A percentile compares a stretch with the other conserved stretches of the same genome.
Conservation (phyloP, 2,888 invertebrate species). For the Aspidiotus destructor region DNA sequence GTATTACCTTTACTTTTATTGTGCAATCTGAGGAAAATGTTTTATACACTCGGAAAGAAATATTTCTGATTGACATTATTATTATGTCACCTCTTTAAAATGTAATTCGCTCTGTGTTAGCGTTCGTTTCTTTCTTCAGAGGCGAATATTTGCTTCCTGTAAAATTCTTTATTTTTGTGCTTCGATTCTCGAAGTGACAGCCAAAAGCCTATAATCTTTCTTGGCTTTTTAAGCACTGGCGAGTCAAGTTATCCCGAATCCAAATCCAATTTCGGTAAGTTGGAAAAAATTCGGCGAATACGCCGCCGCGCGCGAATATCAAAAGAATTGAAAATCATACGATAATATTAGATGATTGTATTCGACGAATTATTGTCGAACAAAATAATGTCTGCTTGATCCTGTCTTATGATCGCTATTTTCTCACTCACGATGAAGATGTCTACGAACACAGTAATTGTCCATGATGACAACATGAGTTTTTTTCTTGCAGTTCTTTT, state of each 20-base stretch:
- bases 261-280: slow-evolving; percentile 17
- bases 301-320: background rate
- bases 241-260: slow-evolving; percentile 14
- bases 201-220: slow-evolving; percentile 31
- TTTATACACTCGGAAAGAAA: no score
- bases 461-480: no score
- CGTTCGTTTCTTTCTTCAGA: slow-evolving; percentile 6
- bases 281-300: background rate
- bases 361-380: background rate
- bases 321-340: no score
- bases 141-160: no score
- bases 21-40: no score
- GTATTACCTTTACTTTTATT: no score
- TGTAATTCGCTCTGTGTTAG: background rate
- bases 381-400: background rate
- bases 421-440: no score
- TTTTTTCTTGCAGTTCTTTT: no score
- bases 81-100: background rate
- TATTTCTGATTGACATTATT: background rate
- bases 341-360: no score
- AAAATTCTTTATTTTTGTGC: slow-evolving; percentile 21
- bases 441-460: no score
- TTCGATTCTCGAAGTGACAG: slow-evolving; percentile 28
- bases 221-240: slow-evolving; percentile 27
- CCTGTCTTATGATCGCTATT: no score